phyloP scores from a whole-genome alignment of 1,140 invertebrate genomes.

The Drosophila bipectinata region DNA sequence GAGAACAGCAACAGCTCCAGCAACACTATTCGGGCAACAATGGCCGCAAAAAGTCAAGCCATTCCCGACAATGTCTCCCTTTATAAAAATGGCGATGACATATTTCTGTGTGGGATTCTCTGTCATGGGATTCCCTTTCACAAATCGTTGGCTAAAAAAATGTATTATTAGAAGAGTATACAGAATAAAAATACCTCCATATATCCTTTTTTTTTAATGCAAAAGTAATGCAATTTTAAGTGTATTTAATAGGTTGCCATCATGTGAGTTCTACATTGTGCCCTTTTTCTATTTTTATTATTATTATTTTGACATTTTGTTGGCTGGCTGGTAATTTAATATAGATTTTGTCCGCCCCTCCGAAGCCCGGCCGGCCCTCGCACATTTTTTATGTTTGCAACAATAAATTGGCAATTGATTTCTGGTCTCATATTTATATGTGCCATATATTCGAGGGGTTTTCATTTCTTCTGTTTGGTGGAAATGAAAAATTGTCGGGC shows the following conservation, averaged over 20 bases:
- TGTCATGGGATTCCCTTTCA: slow-evolving; percentile 25
- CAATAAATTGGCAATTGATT: slow-evolving; percentile 81
- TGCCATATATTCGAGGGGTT: slow-evolving; percentile 52
- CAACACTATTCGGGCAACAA: slow-evolving; percentile 45
- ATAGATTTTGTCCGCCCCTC: slow-evolving; percentile 54
- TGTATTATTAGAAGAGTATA: not conserved
- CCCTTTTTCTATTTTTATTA: slow-evolving; percentile 50
- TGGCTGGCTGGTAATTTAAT: slow-evolving; percentile 73
- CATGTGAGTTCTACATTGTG: not conserved
- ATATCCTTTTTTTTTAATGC: not conserved
- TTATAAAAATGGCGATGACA: slow-evolving; percentile 25
- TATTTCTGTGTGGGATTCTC: slow-evolving; percentile 15
- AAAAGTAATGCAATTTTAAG: not conserved
- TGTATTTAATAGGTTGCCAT: not conserved
- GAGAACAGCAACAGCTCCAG: slow-evolving; percentile 31
- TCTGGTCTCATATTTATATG: slow-evolving; percentile 76
- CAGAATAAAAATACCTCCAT: too few relatives aligned
- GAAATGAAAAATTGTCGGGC: slow-evolving; percentile 55
- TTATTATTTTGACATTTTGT: slow-evolving; percentile 76
- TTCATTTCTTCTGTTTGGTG: slow-evolving; percentile 33
- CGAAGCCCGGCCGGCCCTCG: not conserved
- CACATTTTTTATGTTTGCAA: slow-evolving; percentile 68
- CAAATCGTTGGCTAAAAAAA: slow-evolving; percentile 9
- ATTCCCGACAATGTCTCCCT: slow-evolving; percentile 46
- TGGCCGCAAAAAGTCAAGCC: slow-evolving; percentile 60